Percentiles rank a stretch among this genome's conserved stretches.
Conservation (phyloP, 2,113 vertebrate species). For the Meles meles region DNA sequence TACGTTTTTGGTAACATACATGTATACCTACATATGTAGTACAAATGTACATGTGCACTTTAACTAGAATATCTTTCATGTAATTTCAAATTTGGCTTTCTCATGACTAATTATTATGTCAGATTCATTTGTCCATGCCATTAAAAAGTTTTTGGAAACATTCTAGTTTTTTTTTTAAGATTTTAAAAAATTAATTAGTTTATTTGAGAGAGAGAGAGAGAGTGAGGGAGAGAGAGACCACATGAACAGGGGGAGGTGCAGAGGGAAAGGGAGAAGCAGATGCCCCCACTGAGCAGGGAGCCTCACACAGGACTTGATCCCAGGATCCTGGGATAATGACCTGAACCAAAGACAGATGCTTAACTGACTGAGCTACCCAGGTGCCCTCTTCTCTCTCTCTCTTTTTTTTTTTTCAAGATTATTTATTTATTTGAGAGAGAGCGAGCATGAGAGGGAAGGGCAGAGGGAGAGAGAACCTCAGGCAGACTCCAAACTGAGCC, state of each 20-base stretch:
- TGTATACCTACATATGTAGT: not conserved
- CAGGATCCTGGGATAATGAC: not conserved
- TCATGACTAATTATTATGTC: not conserved
- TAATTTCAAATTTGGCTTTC: slow-evolving; percentile 6
- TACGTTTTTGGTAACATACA: not conserved
- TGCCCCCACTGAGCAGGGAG: not conserved
- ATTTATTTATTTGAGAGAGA: not conserved
- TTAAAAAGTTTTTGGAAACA: slow-evolving; percentile 28
- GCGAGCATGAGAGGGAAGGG: not conserved
- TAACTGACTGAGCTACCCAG: not conserved
- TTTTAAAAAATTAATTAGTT: not conserved
- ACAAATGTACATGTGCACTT: not conserved
- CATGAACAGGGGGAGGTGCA: not conserved
- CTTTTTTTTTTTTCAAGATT: not conserved
- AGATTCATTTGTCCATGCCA: not conserved
- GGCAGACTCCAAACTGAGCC: not conserved
- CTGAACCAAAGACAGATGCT: not conserved
- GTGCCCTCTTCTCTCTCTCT: not conserved
- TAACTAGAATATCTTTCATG: not conserved
- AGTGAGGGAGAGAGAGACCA: not conserved
- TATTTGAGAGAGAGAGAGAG: not conserved
- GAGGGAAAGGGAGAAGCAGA: not conserved
- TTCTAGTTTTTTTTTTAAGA: not conserved
- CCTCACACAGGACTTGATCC: not conserved
- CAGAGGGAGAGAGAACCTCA: not conserved